phyloP scores from a whole-genome alignment of 1,140 invertebrate species.

The Drosophila paulistorum region DNA sequence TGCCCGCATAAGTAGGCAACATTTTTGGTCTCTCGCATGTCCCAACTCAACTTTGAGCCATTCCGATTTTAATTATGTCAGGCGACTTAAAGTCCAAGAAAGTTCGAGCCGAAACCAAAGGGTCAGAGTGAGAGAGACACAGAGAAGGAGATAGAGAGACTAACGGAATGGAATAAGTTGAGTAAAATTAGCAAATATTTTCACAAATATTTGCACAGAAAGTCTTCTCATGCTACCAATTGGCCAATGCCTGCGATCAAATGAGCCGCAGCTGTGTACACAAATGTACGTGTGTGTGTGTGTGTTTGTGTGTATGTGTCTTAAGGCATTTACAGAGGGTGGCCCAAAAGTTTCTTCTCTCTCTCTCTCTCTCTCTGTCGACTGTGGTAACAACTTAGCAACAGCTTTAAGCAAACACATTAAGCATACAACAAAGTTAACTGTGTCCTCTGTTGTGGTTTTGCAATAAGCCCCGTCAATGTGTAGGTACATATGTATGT shows the following conservation, averaged over 20 bases:
- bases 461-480: constrained; percentile 40
- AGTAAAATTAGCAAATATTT: constrained; percentile 74
- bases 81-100: constrained; percentile 9
- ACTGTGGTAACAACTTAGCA: constrained; percentile 51
- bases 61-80: constrained; percentile 48
- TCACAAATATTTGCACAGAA: constrained; percentile 69
- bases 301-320: constrained; percentile 1
- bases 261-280: constrained; percentile 77
- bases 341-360: constrained; percentile 19
- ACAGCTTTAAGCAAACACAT: constrained; percentile 47
- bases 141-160: not conserved
- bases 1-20: constrained; percentile 47
- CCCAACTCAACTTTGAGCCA: not conserved
- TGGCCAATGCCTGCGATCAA: constrained; percentile 70
- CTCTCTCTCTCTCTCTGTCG: not conserved
- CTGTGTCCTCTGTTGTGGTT: constrained; percentile 42
- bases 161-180: constrained; percentile 27
- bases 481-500: not conserved
- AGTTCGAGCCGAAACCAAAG: constrained; percentile 21
- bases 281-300: constrained; percentile 35
- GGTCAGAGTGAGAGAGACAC: not conserved
- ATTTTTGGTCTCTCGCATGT: not conserved
- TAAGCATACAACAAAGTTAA: constrained; percentile 44
- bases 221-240: constrained; percentile 52
- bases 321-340: constrained; percentile 36